Percentiles rank a stretch among this genome's conserved stretches.
These are phyloP conservation scores for Podotricha telesiphe DNA, from an alignment of 2,888 invertebrate genomes.

Conservation along the genomic window DNA sequence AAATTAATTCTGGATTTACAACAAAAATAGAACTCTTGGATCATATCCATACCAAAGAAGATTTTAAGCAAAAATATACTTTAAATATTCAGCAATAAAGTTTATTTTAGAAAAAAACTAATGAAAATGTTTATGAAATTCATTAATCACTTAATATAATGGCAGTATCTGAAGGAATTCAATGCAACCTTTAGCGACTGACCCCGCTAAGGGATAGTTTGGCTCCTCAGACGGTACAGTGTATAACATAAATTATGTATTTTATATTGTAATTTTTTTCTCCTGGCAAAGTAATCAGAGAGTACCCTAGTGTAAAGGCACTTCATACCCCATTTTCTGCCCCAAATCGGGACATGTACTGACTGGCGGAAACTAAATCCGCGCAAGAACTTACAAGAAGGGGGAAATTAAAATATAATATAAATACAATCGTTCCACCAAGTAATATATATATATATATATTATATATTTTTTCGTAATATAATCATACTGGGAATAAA, in stretches of 20 bases:
- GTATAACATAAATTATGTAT: background rate
- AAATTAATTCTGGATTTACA: background rate
- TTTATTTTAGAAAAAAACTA: slow-evolving; percentile 3
- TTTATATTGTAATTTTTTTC: too few species aligned
- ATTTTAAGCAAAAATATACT: slow-evolving; percentile 17
- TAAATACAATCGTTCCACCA: too few species aligned
- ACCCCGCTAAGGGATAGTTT: slow-evolving; percentile 41
- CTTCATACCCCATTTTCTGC: too few species aligned
- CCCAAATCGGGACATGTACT: too few species aligned
- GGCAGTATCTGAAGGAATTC: slow-evolving; percentile 44
- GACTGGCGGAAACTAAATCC: too few species aligned
- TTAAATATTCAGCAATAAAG: background rate
- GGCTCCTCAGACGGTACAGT: slow-evolving; percentile 38
- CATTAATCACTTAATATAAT: slow-evolving; percentile 48
- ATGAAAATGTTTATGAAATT: slow-evolving; percentile 41
- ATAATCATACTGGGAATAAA: too few species aligned
- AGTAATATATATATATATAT: too few species aligned
- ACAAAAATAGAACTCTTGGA: background rate
- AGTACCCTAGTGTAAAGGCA: too few species aligned
- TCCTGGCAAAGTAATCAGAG: too few species aligned
- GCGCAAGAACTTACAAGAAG: too few species aligned
- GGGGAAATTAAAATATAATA: too few species aligned
- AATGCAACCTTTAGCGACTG: slow-evolving; percentile 44
- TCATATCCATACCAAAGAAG: background rate
- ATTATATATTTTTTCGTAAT: too few species aligned